A percentile compares a stretch with the other conserved stretches of the same genome.
phyloP scores from a whole-genome alignment of 1,140 invertebrate species.

The Atopsyche davidsoni region DNA sequence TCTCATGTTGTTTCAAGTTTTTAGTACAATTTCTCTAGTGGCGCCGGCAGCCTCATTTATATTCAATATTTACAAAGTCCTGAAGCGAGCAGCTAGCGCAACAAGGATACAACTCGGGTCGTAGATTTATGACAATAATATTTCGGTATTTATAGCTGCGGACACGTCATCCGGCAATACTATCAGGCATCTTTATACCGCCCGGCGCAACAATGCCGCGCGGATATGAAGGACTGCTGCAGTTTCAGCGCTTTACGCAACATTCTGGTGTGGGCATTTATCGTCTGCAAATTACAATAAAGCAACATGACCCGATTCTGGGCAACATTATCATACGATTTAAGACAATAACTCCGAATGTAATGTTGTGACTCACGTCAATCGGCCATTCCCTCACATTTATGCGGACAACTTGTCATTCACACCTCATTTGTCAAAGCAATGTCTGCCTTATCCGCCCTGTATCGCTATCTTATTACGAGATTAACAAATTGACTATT shows the following conservation, averaged over 20 bases:
- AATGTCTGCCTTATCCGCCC: constrained; percentile 14
- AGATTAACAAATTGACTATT: no score
- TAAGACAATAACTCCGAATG: constrained; percentile 14
- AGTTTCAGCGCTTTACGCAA: constrained; percentile 6
- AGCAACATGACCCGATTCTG: constrained; percentile 27
- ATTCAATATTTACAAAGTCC: no score
- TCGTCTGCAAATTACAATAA: constrained; percentile 25
- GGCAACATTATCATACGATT: constrained; percentile 24
- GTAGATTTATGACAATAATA: constrained; percentile 8
- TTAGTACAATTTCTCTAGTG: no score
- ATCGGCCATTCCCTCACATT: constrained; percentile 20
- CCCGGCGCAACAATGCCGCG: background rate
- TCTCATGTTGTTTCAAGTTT: no score
- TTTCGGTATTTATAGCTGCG: constrained; percentile 1
- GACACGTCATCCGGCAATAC: constrained; percentile 14
- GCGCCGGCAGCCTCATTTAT: no score
- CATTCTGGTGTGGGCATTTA: constrained; percentile 25
- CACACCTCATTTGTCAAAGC: constrained; percentile 19
- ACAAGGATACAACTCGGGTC: no score
- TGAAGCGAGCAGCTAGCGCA: no score
- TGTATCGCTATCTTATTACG: background rate
- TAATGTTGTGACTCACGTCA: constrained; percentile 20
- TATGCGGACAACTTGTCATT: constrained; percentile 18
- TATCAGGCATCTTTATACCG: constrained; percentile 23
- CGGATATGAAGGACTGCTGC: background rate